Conservation (phyloP, 2,888 invertebrate genomes). For the Frankliniella fusca region DNA sequence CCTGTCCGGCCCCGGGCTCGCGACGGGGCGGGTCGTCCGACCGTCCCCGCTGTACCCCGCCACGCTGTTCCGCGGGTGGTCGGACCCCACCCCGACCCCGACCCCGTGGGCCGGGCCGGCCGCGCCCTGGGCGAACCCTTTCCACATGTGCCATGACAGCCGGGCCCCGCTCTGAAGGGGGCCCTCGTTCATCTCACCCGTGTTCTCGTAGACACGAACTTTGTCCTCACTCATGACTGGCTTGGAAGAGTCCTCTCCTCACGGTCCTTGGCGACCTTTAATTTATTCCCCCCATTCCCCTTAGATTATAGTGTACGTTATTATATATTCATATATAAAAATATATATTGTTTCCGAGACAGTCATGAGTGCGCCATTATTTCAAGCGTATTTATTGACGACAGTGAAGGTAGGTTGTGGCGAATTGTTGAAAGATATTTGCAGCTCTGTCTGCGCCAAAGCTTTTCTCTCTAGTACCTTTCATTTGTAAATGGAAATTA, state of each 20-base stretch:
- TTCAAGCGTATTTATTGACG: neutral
- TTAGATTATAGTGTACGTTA: neutral
- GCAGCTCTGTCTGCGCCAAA: constrained; percentile 8
- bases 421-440: neutral
- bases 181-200: too few relatives aligned
- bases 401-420: neutral
- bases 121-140: neutral
- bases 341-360: constrained; percentile 5
- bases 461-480: constrained; percentile 3
- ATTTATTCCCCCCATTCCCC: neutral
- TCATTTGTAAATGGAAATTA: neutral
- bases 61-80: constrained; percentile 28
- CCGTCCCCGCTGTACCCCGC: constrained; percentile 29
- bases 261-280: neutral
- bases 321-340: neutral
- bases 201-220: neutral
- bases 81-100: neutral
- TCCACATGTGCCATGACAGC: constrained; percentile 18
- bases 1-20: constrained; percentile 18
- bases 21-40: constrained; percentile 32
- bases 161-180: neutral
- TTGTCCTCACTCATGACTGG: constrained; percentile 16
- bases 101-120: neutral
- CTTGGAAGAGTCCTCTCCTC: neutral
- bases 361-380: neutral